Evolutionary conservation across 2,797 vertebrate genomes (phyloP).

Genomic region (Helicolenus hilgendorfi): DNA sequence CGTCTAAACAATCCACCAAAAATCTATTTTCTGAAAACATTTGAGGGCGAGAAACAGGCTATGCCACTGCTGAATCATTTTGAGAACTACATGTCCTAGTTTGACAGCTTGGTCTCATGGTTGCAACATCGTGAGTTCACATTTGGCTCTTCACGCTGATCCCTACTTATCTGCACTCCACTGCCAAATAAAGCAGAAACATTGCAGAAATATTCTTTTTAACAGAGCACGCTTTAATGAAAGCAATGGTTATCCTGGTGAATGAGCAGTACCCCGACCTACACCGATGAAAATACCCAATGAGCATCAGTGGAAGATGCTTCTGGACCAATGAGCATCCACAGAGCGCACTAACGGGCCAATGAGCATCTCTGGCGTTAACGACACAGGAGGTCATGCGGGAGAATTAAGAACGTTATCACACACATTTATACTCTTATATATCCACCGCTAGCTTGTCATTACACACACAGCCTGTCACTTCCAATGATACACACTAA

Average conservation of each 20-base stretch:
- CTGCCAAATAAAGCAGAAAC: constrained; percentile 32
- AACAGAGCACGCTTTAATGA: constrained; percentile 13
- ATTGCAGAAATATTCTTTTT: neutral
- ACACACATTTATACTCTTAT: constrained; percentile 46
- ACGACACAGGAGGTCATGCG: constrained; percentile 57
- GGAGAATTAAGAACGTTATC: constrained; percentile 31
- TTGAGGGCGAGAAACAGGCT: neutral
- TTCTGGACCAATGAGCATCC: constrained; percentile 83
- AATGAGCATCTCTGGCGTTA: constrained; percentile 67
- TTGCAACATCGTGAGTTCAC: neutral
- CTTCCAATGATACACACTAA: constrained; percentile 69
- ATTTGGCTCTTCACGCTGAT: constrained; percentile 1
- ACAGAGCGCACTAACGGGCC: constrained; percentile 33
- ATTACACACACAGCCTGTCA: constrained; percentile 74
- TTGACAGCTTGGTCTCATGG: neutral
- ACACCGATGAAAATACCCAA: constrained; percentile 51
- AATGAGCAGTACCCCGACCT: constrained; percentile 45
- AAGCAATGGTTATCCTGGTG: constrained; percentile 4
- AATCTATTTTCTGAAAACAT: neutral
- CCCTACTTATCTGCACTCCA: neutral
- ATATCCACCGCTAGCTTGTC: constrained; percentile 53
- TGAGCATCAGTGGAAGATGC: constrained; percentile 55
- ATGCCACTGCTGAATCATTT: neutral
- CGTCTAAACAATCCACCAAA: neutral
- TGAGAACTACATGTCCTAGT: neutral